These are phyloP conservation scores for Willowsia nigromaculata DNA, from an alignment of 2,888 invertebrate species.

Conservation along the genomic window DNA sequence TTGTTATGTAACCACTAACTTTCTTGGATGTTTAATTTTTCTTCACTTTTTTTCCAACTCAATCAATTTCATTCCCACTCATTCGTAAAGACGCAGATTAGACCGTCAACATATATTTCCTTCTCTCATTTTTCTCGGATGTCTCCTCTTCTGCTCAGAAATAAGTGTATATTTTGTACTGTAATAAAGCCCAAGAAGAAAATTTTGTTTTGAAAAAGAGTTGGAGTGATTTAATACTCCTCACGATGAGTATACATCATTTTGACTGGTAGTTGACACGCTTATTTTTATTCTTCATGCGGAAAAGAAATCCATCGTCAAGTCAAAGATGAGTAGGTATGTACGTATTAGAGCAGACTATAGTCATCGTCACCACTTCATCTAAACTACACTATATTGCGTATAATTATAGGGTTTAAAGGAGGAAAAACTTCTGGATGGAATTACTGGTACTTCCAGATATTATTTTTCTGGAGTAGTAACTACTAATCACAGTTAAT, in stretches of 20 bases:
- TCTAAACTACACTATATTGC: not conserved
- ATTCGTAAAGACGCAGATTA: constrained; percentile 43
- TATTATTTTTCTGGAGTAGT: not conserved
- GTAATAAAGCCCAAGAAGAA: not conserved
- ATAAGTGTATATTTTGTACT: not conserved
- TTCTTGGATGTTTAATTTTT: not conserved
- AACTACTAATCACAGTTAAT: not conserved
- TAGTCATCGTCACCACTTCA: not conserved
- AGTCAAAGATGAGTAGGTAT: not conserved
- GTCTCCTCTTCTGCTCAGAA: not conserved
- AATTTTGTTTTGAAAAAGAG: constrained; percentile 17
- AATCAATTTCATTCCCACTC: constrained; percentile 47
- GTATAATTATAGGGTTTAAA: not conserved
- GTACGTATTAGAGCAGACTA: not conserved
- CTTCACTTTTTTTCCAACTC: constrained; percentile 36
- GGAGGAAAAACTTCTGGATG: not conserved
- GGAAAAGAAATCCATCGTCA: not conserved
- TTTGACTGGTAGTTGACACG: constrained; percentile 25
- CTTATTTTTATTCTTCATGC: constrained; percentile 28
- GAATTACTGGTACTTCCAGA: not conserved
- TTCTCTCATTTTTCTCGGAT: constrained; percentile 47
- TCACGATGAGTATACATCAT: constrained; percentile 13
- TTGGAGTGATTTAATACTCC: constrained; percentile 26
- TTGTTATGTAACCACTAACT: not conserved
- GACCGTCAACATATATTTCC: constrained; percentile 53